These are phyloP conservation scores for Lepetodrilus schrolli DNA, from an alignment of 2,888 invertebrate genomes.

Conservation along the genomic window DNA sequence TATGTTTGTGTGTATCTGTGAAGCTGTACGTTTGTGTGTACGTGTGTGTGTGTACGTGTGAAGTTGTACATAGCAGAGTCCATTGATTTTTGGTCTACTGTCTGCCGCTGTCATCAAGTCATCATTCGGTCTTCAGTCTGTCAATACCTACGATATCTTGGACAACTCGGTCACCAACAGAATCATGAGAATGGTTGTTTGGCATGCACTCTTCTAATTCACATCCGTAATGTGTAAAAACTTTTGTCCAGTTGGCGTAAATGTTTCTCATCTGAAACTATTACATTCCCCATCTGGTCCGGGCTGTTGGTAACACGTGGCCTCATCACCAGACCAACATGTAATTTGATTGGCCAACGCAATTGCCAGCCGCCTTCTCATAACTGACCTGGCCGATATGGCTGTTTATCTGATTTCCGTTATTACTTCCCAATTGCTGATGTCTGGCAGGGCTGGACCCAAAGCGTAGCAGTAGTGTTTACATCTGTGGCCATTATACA, in stretches of 20 bases:
- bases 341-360: not conserved
- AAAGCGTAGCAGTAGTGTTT: too few species aligned
- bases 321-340: too few species aligned
- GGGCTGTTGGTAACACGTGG: too few species aligned
- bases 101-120: not conserved
- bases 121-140: not conserved
- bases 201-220: not conserved
- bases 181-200: not conserved
- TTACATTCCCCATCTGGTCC: not conserved
- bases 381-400: too few species aligned
- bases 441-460: too few species aligned
- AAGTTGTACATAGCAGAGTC: too few species aligned
- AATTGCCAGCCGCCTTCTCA: not conserved
- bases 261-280: not conserved
- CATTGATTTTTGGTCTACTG: too few species aligned
- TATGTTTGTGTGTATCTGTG: too few species aligned
- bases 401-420: slow-evolving; percentile 9
- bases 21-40: too few species aligned
- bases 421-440: too few species aligned
- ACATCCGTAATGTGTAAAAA: not conserved
- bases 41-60: too few species aligned
- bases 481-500: too few species aligned
- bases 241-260: not conserved
- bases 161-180: not conserved
- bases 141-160: not conserved